phyloP scores from a whole-genome alignment of 2,113 vertebrate species.

The Hylia prasina region DNA sequence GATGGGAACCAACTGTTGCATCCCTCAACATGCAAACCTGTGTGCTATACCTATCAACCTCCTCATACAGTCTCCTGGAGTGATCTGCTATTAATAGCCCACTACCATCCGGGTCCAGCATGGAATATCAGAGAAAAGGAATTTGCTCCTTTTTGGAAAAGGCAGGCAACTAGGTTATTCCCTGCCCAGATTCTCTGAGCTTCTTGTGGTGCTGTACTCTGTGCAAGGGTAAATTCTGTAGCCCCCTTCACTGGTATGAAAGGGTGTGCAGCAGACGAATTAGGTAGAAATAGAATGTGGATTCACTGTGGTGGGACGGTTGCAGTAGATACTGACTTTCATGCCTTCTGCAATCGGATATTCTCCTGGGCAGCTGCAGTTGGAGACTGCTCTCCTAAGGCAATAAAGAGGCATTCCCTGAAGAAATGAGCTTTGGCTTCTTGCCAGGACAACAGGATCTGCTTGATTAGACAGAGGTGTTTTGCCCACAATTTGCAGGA shows the following conservation, averaged over 20 bases:
- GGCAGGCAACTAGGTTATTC: neutral
- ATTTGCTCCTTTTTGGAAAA: neutral
- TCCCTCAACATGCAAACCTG: neutral
- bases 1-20: neutral
- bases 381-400: neutral
- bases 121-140: neutral
- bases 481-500: neutral
- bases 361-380: neutral
- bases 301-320: neutral
- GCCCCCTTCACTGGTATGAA: neutral
- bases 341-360: neutral
- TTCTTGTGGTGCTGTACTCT: fast-evolving
- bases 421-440: neutral
- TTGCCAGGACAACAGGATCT: neutral
- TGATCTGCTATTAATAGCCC: neutral
- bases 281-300: neutral
- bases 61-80: neutral
- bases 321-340: neutral
- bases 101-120: neutral
- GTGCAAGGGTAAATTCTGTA: neutral
- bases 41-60: neutral
- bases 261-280: neutral
- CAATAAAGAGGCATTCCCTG: neutral
- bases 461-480: neutral
- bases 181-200: neutral